Evolutionary conservation across 1,140 invertebrate species (phyloP).

Genomic region (Lerema accius): DNA sequence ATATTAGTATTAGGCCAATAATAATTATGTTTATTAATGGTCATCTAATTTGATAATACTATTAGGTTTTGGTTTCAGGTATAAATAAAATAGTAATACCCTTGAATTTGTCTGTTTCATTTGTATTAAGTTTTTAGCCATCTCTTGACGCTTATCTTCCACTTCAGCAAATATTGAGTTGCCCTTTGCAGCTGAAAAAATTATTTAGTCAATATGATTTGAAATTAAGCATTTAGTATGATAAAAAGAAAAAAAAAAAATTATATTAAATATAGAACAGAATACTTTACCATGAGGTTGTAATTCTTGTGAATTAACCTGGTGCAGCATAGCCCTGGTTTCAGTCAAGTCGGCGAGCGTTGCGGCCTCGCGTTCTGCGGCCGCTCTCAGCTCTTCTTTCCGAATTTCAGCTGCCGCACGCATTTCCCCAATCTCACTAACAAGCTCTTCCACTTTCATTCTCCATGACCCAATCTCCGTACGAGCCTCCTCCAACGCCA

Average conservation of each 20-base stretch:
- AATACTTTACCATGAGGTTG: constrained; percentile 67
- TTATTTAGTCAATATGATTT: no score
- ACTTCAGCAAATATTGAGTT: constrained; percentile 82
- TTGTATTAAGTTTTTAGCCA: constrained; percentile 77
- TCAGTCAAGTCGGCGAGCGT: constrained; percentile 65
- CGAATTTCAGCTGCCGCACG: constrained; percentile 59
- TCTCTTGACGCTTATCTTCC: constrained; percentile 80
- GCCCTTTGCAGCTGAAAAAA: constrained; percentile 76
- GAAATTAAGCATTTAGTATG: no score
- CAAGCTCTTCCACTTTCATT: constrained; percentile 63
- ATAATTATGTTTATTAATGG: no score
- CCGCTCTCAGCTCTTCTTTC: constrained; percentile 58
- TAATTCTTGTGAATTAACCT: constrained; percentile 55
- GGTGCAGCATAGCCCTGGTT: constrained; percentile 60
- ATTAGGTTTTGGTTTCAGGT: no score
- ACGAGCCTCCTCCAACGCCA: constrained; percentile 57
- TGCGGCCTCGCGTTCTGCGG: constrained; percentile 57
- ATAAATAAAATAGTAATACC: constrained; percentile 50
- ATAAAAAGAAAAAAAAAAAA: no score
- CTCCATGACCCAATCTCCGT: constrained; percentile 59
- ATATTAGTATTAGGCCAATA: no score
- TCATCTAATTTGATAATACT: no score
- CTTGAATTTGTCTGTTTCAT: constrained; percentile 79
- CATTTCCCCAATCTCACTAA: constrained; percentile 58
- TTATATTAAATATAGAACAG: constrained; percentile 13